Evolutionary conservation across 2,888 invertebrate species (phyloP).

Genomic region (Phortica okadai): DNA sequence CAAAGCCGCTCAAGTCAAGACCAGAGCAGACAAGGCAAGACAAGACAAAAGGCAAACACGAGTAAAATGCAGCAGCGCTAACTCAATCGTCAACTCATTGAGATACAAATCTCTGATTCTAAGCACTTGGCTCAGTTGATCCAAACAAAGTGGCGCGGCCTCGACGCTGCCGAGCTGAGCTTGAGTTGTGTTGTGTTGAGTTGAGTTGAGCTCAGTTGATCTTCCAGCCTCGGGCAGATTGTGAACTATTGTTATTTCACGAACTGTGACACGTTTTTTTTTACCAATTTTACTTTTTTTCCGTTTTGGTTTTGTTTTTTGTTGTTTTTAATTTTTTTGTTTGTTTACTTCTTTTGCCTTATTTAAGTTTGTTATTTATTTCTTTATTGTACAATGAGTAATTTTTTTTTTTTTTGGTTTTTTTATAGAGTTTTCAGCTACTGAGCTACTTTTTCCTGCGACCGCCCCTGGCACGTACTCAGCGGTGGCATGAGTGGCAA

Average conservation of each 20-base stretch:
- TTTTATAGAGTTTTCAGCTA: constrained; percentile 47
- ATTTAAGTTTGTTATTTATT: constrained; percentile 58
- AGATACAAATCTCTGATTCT: constrained; percentile 59
- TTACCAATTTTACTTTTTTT: constrained; percentile 27
- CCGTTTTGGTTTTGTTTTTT: constrained; percentile 35
- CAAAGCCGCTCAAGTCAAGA: no score
- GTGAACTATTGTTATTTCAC: constrained; percentile 71
- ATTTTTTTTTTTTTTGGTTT: constrained; percentile 58
- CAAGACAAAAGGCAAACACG: not conserved
- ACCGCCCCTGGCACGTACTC: constrained; percentile 31
- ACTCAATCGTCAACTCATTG: constrained; percentile 69
- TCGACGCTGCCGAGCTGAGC: not conserved
- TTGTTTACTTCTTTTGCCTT: constrained; percentile 28
- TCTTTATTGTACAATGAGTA: constrained; percentile 68
- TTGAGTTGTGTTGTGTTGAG: not conserved
- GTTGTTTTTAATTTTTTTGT: constrained; percentile 32
- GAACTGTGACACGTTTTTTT: constrained; percentile 66
- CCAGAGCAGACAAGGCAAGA: not conserved
- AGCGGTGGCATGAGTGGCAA: constrained; percentile 50
- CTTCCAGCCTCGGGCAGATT: constrained; percentile 64
- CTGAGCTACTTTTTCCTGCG: constrained; percentile 52
- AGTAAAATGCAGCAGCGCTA: constrained; percentile 29
- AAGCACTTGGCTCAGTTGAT: constrained; percentile 9
- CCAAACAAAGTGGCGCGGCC: constrained; percentile 21
- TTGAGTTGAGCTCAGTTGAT: constrained; percentile 45